Conservation (phyloP, 2,797 vertebrate genomes). For the Eupleurogrammus muticus region DNA sequence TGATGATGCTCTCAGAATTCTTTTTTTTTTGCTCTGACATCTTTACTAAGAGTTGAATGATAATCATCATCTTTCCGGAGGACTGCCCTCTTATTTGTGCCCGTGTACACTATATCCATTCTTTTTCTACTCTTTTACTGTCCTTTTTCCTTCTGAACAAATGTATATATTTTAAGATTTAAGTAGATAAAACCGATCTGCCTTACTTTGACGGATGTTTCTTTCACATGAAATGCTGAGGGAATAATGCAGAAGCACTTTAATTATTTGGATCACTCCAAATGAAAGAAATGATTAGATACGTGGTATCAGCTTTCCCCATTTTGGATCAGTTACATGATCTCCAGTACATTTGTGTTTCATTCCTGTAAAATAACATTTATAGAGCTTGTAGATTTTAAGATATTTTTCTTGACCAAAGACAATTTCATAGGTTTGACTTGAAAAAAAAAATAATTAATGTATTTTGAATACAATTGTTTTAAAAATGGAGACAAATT, state of each 20-base stretch:
- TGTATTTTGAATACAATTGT: conserved; percentile 84
- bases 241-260: conserved; percentile 93
- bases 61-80: conserved; percentile 52
- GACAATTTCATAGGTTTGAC: conserved; percentile 82
- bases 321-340: conserved; percentile 99
- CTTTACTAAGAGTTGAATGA: conserved; percentile 43
- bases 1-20: conserved; percentile 58
- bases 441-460: conserved; percentile 75
- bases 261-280: conserved; percentile 94
- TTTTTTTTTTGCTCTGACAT: conserved; percentile 27
- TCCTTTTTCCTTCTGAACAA: conserved; percentile 65
- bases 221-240: conserved; percentile 80
- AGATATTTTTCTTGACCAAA: conserved; percentile 88
- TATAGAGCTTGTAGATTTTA: conserved; percentile 83
- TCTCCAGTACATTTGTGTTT: conserved; percentile 82
- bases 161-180: conserved; percentile 55
- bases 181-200: conserved; percentile 72
- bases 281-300: conserved; percentile 90
- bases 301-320: conserved; percentile 91
- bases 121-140: conserved; percentile 42
- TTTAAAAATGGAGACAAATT: conserved; percentile 74
- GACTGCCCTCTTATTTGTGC: conserved; percentile 38
- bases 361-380: conserved; percentile 81
- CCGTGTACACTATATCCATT: conserved; percentile 33
- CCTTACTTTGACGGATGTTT: conserved; percentile 84